These are phyloP conservation scores for Sebastes vulpes DNA, from an alignment of 2,797 vertebrate species.

Conservation along the genomic window DNA sequence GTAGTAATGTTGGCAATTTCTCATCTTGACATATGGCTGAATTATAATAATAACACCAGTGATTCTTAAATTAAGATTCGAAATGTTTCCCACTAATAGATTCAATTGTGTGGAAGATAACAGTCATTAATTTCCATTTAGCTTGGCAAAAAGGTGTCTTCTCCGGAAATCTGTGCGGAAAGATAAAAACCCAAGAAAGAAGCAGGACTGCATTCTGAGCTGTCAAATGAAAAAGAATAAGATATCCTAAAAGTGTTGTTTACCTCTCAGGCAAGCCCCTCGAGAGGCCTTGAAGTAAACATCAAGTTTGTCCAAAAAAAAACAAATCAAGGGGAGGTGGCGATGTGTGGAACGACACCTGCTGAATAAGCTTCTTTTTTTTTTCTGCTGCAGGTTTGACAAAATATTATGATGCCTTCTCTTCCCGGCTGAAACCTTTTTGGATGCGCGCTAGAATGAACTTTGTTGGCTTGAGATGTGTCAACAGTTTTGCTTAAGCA, in stretches of 20 bases:
- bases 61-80: constrained; percentile 41
- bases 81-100: constrained; percentile 31
- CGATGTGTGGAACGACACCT: constrained; percentile 31
- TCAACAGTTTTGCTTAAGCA: constrained; percentile 56
- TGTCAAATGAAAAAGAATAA: constrained; percentile 64
- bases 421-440: constrained; percentile 23
- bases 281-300: constrained; percentile 47
- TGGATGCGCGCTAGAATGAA: constrained; percentile 17
- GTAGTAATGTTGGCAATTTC: constrained; percentile 36
- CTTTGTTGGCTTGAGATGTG: constrained; percentile 50
- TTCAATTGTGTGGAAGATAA: constrained; percentile 55
- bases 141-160: not conserved
- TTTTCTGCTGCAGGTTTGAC: constrained; percentile 26
- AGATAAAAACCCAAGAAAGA: constrained; percentile 7
- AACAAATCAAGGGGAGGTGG: constrained; percentile 23
- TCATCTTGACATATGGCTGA: constrained; percentile 55
- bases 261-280: constrained; percentile 31
- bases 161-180: constrained; percentile 9
- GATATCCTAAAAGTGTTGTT: constrained; percentile 37
- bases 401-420: constrained; percentile 33
- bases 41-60: constrained; percentile 47
- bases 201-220: constrained; percentile 12
- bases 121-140: constrained; percentile 66
- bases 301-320: constrained; percentile 48
- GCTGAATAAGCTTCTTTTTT: constrained; percentile 51